Base-by-base conservation (phyloP, 2,888 invertebrate species). In the Coelogynopora nodosa region DNA sequence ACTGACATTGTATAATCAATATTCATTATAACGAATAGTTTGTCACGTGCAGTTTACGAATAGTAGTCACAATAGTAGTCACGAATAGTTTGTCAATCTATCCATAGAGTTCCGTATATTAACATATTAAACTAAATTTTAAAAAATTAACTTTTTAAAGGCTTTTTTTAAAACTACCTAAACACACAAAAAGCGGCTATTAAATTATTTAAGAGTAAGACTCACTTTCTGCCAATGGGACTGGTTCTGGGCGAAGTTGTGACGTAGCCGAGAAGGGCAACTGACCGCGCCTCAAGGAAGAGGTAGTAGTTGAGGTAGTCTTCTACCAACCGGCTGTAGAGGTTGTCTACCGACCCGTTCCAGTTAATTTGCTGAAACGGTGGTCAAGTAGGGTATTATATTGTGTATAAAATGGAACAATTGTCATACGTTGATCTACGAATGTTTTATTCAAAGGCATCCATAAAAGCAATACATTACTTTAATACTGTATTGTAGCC, bases 311-410 rank as follows among this genome's bases (percentile, higher is more conserved):
- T 49, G 0, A 84, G 31, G 31, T 84, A 84, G 13, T 49, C 31
- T 0, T 31, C n/a, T 0, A 84, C 74, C 18, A 84, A 49, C 31
- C 67, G 84, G 27, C 84, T 31, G 49, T 84, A 84, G 29, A 84
- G 30, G 31, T 49, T 84, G 31, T 84, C 84, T 31, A 49, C 67
- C n/a, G 84, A 31, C 1, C 84, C 84, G 31, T 84, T 84, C 84
- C 84, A 84, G 23, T 84, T 49, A 1, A 84, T 80, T 49, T 84
- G 30, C 84, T 84, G 27, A 18, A 49, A n/a, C n/a, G n/a, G n/a
- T n/a, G n/a, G n/a, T n/a, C n/a, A n/a, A n/a, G n/a, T n/a, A n/a
- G n/a, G n/a, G n/a, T n/a, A n/a, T n/a, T n/a, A n/a, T n/a, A n/a
- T n/a, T n/a, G n/a, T n/a, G n/a, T n/a, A n/a, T n/a, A n/a, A n/a